Percentiles rank a stretch among this genome's conserved stretches.
phyloP scores from a whole-genome alignment of 2,797 vertebrate genomes.

The Eremophila alpestris region DNA sequence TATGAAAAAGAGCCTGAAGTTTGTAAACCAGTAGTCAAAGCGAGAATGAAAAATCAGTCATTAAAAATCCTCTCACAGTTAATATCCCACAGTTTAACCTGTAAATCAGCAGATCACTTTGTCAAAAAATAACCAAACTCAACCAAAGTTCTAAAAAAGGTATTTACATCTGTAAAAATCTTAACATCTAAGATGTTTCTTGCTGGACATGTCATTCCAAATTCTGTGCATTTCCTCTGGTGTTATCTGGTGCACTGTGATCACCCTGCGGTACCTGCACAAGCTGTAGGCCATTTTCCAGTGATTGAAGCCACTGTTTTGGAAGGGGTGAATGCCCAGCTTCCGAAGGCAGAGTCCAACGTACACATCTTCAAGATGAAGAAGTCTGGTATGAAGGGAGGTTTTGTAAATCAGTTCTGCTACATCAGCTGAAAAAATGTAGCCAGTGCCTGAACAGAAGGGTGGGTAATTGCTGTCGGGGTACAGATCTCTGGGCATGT shows the following conservation, averaged over 20 bases:
- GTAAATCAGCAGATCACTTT: slow-evolving; percentile 58
- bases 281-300: slow-evolving; percentile 99
- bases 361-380: slow-evolving; percentile 96
- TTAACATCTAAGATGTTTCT: slow-evolving; percentile 97
- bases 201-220: slow-evolving; percentile 99
- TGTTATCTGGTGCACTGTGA: slow-evolving; percentile 97
- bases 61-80: slow-evolving; percentile 72
- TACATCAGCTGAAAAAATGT: slow-evolving; percentile 95
- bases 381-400: slow-evolving; percentile 93
- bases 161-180: slow-evolving; percentile 78
- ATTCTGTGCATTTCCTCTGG: slow-evolving; percentile 98
- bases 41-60: slow-evolving; percentile 66
- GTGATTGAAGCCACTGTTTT: slow-evolving; percentile 99
- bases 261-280: slow-evolving; percentile 92
- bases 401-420: slow-evolving; percentile 97
- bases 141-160: slow-evolving; percentile 44
- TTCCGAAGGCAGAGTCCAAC: slow-evolving; percentile 96
- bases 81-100: slow-evolving; percentile 52
- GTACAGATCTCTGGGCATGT: slow-evolving; percentile 96
- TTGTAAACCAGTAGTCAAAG: slow-evolving; percentile 68
- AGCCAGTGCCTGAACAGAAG: slow-evolving; percentile 97
- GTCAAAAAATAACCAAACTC: slow-evolving; percentile 46
- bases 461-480: slow-evolving; percentile 96
- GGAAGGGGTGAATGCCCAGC: slow-evolving; percentile 95
- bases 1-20: slow-evolving; percentile 54